Percentiles rank a stretch among this genome's conserved stretches.
Conservation (phyloP, 2,797 vertebrate genomes). For the Hoplostethus atlanticus region DNA sequence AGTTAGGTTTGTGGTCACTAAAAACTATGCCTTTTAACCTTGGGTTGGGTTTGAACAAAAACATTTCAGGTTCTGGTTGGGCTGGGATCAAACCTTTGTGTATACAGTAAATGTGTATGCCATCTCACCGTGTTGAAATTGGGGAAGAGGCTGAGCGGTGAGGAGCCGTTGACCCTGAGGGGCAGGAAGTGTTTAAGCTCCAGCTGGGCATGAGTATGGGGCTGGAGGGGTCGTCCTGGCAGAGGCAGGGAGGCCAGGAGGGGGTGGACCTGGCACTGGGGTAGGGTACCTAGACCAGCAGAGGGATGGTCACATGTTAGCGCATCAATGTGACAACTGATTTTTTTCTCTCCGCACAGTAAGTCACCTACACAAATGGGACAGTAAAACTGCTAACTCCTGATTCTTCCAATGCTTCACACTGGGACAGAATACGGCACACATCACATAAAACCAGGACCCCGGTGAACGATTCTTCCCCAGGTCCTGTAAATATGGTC, state of each 20-base stretch:
- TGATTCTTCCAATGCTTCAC: not conserved
- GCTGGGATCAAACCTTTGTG: not conserved
- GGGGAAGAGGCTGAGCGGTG: conserved; percentile 94
- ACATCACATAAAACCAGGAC: conserved; percentile 9
- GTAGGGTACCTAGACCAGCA: conserved; percentile 71
- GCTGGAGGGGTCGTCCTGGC: conserved; percentile 88
- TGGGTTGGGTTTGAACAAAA: too few relatives aligned
- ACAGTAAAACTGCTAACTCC: too few relatives aligned
- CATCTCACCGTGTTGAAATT: conserved; percentile 94
- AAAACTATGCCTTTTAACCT: too few relatives aligned
- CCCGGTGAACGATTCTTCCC: conserved; percentile 30
- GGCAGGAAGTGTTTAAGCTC: conserved; percentile 95
- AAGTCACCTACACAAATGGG: too few relatives aligned
- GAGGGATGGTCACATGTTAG: not conserved
- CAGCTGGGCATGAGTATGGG: conserved; percentile 81
- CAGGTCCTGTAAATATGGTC: conserved; percentile 22
- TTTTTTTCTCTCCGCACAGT: not conserved
- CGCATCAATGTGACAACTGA: not conserved
- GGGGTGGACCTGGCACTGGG: conserved; percentile 88
- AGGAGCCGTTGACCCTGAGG: conserved; percentile 91
- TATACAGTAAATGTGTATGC: not conserved
- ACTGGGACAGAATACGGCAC: conserved; percentile 15
- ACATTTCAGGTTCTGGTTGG: not conserved
- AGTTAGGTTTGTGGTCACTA: too few relatives aligned
- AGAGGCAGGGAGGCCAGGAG: conserved; percentile 91